Percentiles rank a stretch among this genome's conserved stretches.
phyloP scores from a whole-genome alignment of 2,888 invertebrate species.

The Brenthis hecate region DNA sequence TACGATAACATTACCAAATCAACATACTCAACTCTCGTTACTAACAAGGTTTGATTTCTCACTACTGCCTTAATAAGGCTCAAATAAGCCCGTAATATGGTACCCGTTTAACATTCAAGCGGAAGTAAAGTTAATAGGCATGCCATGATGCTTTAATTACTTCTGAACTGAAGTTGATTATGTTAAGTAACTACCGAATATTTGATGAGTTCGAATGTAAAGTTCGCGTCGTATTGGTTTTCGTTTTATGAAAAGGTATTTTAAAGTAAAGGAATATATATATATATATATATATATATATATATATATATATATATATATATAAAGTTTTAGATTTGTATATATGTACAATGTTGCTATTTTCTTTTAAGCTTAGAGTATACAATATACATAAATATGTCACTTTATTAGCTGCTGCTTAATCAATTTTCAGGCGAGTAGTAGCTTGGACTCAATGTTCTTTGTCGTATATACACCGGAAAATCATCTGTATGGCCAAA shows the following conservation, averaged over 20 bases:
- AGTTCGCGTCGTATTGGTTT: slow-evolving; percentile 27
- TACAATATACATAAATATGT: no score
- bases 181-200: slow-evolving; percentile 46
- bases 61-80: slow-evolving; percentile 20
- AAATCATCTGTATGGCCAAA: no score
- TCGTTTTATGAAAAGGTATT: slow-evolving; percentile 14
- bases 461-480: no score
- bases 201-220: slow-evolving; percentile 38
- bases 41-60: slow-evolving; percentile 27
- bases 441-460: no score
- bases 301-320: background rate
- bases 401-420: no score
- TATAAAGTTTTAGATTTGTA: background rate
- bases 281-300: background rate
- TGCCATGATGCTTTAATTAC: slow-evolving; percentile 60
- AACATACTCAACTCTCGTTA: slow-evolving; percentile 6
- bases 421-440: no score
- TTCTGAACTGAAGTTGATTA: slow-evolving; percentile 49
- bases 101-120: slow-evolving; percentile 37
- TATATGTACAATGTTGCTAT: no score
- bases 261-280: background rate
- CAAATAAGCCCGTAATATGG: slow-evolving; percentile 31
- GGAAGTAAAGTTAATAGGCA: slow-evolving; percentile 58
- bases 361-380: no score
- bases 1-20: slow-evolving; percentile 18